phyloP scores from a whole-genome alignment of 2,113 vertebrate species.

The Danionella cerebrum region DNA sequence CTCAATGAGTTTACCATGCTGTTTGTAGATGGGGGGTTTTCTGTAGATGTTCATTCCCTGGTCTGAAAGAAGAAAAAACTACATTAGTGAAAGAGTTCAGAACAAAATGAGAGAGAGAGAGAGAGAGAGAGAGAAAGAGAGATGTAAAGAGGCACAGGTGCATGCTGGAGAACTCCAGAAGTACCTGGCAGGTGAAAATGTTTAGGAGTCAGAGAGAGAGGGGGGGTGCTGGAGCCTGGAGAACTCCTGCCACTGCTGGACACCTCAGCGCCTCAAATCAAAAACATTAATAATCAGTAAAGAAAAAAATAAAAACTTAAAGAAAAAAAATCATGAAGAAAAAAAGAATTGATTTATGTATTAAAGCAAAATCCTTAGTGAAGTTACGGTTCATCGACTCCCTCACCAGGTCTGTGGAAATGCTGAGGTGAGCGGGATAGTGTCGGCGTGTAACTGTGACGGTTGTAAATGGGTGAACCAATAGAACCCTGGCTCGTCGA shows the following conservation, averaged over 20 bases:
- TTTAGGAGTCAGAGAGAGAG: slow-evolving; percentile 83
- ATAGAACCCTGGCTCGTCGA: slow-evolving; percentile 85
- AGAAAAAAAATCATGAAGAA: background rate
- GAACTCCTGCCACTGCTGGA: slow-evolving; percentile 86
- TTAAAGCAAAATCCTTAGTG: too few species aligned
- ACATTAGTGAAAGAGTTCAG: too few species aligned
- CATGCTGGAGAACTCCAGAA: slow-evolving; percentile 51
- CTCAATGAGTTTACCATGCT: slow-evolving; percentile 77
- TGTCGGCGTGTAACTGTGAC: slow-evolving; percentile 84
- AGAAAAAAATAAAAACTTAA: background rate
- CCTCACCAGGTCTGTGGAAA: slow-evolving; percentile 94
- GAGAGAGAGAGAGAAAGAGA: background rate
- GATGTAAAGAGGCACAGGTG: background rate
- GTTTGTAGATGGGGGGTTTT: slow-evolving; percentile 95
- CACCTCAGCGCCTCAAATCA: slow-evolving; percentile 82
- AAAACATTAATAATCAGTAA: slow-evolving; percentile 50
- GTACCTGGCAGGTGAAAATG: slow-evolving; percentile 94
- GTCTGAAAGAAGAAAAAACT: slow-evolving; percentile 61
- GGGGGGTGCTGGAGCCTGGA: slow-evolving; percentile 82
- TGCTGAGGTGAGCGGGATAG: slow-evolving; percentile 89
- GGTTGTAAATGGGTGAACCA: slow-evolving; percentile 74
- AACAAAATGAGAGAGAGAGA: background rate
- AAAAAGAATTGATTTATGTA: background rate
- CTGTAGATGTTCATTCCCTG: slow-evolving; percentile 92
- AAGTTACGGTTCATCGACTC: too few species aligned